Base-by-base conservation (phyloP, 2,888 invertebrate species). In the Netelia inedita region DNA sequence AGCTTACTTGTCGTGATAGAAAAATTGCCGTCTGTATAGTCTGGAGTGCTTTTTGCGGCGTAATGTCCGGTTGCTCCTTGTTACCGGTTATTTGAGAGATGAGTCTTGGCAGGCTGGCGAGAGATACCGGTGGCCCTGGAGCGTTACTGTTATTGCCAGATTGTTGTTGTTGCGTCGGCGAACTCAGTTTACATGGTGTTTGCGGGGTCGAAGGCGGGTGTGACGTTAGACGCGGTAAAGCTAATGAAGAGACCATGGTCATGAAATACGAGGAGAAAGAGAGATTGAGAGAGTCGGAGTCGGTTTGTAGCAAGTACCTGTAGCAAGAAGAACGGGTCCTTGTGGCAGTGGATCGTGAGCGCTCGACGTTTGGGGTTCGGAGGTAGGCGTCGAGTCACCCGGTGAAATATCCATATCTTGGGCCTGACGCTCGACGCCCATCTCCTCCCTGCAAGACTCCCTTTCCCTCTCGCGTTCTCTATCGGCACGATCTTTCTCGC, bases 371-470 rank as follows among this genome's bases (percentile, higher is more conserved):
- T 93, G 96, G 87, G 96, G 96, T 94, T 98, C 98, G 35, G 97
- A 97, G 80, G 97, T 96, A 55, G 98, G 98, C 86, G 98, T 98
- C 92, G 98, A 98, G 92, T 97, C 96, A 89, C 97, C 97, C 16
- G 98, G 98, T 83, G 98, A 98, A 92, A 98, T 98, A 92, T 98
- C 98, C 98, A 98, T 98, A 92, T 98, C 98, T 94, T 98, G 97
- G 87, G 95, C 94, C 91, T 94, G 94, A 65, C 94, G 94, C 89
- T 95, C 95, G 79, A 86, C 85, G 76, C 88, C 87, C 79, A 88
- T 88, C 82, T 90, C 89, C 53, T 88, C 86, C 79, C 89, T 84
- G 73, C 86, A 86, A 19, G 84, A 75, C 66, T 92, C 92, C 65
- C 93, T 89, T 83, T 91, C 91, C 74, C 90, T 87, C 28, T 91